Evolutionary conservation across 2,888 invertebrate genomes (phyloP), one percentile per base, ranked within the genome.

Genomic region (Parapristionchus giblindavisi): DNA sequence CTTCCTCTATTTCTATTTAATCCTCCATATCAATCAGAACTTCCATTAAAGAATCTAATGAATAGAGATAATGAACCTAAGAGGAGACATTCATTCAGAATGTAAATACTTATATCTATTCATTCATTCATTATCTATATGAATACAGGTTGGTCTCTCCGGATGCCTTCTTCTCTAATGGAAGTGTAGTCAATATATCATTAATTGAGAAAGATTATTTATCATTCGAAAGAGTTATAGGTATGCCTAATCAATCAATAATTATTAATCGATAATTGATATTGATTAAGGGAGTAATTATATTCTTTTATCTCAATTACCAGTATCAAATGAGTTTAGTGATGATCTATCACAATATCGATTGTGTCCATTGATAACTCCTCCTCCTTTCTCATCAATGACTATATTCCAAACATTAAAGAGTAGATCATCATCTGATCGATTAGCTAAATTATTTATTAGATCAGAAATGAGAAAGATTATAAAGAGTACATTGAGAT

Each of bases 141-240:
- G 34, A 52, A n/a, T 29, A 32, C 72, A 58, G 70, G 27, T 38
- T 38, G 24, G 40, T 71, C 3, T 71, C 70, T 6, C 34, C 51
- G 0, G 72, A 72, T n/a, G 40, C 27, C 11, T 72, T 72, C 32
- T 60, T 34, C 43, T 34, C 58, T 29, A 58, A 72, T n/a, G 72
- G 72, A 34, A 72, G 72, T 60, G 58, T 72, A 34, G 72, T 48
- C 6, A 29, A 29, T 3, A 40, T 72, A n/a, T 72, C 43, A 17
- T 48, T 72, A 1, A 32, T 72, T 27, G 72, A 72, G 17, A 72
- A 60, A 36, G 72, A 72, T 32, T 72, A 72, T 72, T 48, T 72
- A n/a, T 58, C 72, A 1, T 51, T 72, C 24, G 72, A 72, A 48
- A 3, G 60, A 60, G 43, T 48, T 3, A 29, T 72, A 2, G 72